Conservation (phyloP, 1,140 invertebrate species). For the Sinonovacula constricta region DNA sequence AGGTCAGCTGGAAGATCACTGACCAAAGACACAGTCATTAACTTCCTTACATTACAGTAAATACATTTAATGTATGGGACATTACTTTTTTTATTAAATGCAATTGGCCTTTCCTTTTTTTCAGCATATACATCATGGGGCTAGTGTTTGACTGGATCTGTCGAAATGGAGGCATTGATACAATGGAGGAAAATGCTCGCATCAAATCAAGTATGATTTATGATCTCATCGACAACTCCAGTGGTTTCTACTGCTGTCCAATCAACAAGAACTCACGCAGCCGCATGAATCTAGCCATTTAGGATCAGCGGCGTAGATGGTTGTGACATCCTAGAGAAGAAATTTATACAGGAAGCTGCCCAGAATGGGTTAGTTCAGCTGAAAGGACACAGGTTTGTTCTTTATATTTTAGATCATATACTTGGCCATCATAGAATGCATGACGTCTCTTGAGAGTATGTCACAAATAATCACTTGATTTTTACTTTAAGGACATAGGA, state of each 20-base stretch:
- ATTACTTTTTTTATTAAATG: no score
- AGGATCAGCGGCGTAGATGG: constrained; percentile 84
- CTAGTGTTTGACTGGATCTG: constrained; percentile 96
- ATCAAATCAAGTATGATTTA: constrained; percentile 91
- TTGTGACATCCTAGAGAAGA: constrained; percentile 88
- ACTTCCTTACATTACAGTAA: no score
- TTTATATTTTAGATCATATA: background rate
- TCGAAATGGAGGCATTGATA: constrained; percentile 89
- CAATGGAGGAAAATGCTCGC: constrained; percentile 84
- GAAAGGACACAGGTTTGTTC: constrained; percentile 92
- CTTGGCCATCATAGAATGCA: no score
- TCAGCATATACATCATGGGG: constrained; percentile 94
- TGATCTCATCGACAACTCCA: constrained; percentile 89
- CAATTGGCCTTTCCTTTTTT: constrained; percentile 66
- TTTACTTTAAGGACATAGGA: background rate
- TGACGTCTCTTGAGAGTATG: no score
- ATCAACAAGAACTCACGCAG: constrained; percentile 79
- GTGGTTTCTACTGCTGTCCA: constrained; percentile 86
- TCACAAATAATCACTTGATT: background rate
- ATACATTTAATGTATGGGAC: no score
- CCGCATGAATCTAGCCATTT: constrained; percentile 96
- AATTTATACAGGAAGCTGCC: constrained; percentile 90
- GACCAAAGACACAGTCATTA: no score
- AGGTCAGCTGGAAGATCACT: no score
- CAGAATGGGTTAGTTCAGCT: constrained; percentile 90